Conservation (phyloP, 1,140 invertebrate genomes). For the Zaprionus kolodkinae region DNA sequence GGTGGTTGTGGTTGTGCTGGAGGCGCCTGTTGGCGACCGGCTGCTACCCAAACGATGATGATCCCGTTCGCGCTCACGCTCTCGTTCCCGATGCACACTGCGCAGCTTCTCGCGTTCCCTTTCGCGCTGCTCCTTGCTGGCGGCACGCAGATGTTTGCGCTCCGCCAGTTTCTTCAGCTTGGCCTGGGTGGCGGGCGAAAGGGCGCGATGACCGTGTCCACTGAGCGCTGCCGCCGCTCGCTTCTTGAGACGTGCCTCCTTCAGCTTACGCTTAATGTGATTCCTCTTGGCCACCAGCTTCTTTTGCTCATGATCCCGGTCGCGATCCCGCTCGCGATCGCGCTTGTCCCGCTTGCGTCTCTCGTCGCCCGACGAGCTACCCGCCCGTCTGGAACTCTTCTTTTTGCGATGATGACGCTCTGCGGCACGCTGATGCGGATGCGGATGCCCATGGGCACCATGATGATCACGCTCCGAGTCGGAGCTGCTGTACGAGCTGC, state of each 20-base stretch:
- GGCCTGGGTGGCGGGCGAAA: constrained; percentile 73
- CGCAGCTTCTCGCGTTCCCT: constrained; percentile 76
- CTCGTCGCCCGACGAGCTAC: constrained; percentile 75
- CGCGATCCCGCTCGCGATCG: constrained; percentile 71
- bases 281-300: constrained; percentile 80
- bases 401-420: constrained; percentile 78
- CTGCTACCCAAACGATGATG: constrained; percentile 74
- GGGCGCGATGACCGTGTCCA: constrained; percentile 66
- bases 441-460: constrained; percentile 24
- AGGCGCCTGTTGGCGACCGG: constrained; percentile 59
- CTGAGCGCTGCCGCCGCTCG: constrained; percentile 71
- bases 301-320: constrained; percentile 74
- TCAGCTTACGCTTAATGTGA: constrained; percentile 79
- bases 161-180: constrained; percentile 78
- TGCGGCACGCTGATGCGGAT: constrained; percentile 44
- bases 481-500: constrained; percentile 77
- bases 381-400: constrained; percentile 63
- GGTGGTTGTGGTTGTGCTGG: constrained; percentile 72
- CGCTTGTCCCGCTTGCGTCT: constrained; percentile 63
- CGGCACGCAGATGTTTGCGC: constrained; percentile 70
- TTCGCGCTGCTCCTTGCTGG: constrained; percentile 78
- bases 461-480: constrained; percentile 66
- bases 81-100: constrained; percentile 46
- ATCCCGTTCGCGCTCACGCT: constrained; percentile 73
- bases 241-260: constrained; percentile 80